Evolutionary conservation across 2,113 vertebrate genomes (phyloP), one percentile per base, ranked within the genome.

Genomic region (Halichoeres trimaculatus): DNA sequence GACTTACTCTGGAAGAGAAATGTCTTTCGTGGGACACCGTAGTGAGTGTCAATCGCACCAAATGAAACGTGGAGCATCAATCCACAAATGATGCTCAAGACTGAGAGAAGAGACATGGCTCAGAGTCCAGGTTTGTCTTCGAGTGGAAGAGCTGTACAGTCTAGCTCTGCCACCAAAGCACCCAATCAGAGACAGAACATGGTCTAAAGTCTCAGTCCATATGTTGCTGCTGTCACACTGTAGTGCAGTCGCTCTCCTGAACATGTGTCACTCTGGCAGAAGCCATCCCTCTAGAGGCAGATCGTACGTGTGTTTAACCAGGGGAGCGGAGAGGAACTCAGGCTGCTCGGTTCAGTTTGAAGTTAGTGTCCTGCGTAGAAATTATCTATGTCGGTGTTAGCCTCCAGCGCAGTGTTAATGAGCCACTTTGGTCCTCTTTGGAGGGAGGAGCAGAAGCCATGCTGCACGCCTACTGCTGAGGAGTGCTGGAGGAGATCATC

Each of bases 1-100:
- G 54, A 84, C 90, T 90, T 82, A 93, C 93, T 85, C 57, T 85
- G 82, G 77, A 86, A 92, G 13, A 72, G 54, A 68, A 94, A 75
- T 1, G 89, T 93, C 68, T 85, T 90, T 23, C 93, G 84, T 30
- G 93, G 92, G 26, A 80, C 65, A 68, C 85, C 83, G 51, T 88
- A 84, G 48, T 52, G 81, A 45, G 47, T 12, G 76, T 62, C 52
- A 70, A 56, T 48, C 11, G 58, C 48, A 76, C 76, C 38, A 11
- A 66, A 41, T 4, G 83, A 84, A 45, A 82, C 57, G 22, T 68
- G 75, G 48, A 93, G 79, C 79, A 90, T 70, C 65, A 88, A 77
- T 81, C 84, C 81, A 80, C 81, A 84, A 71, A 92, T 2, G 41
- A 91, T 35, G 63, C 68, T 78, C 64, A 89, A 65, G 26, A 56